Evolutionary conservation across 2,113 vertebrate species (phyloP), one percentile per base, ranked within the genome.

Genomic region (Seriola rivoliana): DNA sequence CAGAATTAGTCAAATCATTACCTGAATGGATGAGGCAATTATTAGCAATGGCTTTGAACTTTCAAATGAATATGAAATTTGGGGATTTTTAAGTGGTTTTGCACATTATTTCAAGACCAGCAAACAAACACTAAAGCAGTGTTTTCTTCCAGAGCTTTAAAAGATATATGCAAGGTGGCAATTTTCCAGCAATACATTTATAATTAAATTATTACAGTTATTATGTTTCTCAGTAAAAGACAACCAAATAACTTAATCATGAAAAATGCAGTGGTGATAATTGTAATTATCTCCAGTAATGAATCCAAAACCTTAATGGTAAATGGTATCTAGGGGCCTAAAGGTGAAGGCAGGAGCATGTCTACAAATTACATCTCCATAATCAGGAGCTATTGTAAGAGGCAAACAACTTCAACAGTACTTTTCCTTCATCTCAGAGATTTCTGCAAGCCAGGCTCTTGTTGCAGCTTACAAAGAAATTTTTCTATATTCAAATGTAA

Each of bases 281-380:
- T 54, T 64, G n/a, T 57, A 75, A 86, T 85, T 84, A 80, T 80
- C 71, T 70, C 50, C 58, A 66, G 62, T 80, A 80, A 84, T 82
- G 32, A 69, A 78, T 72, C 46, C 72, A 48, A 55, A 44, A 64
- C 63, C 62, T 81, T 63, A 46, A 75, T 46, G 36, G 25, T 40
- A 48, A 71, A 78, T 40, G 34, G 32, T 71, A 46, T 71, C 44
- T 44, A 9, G 68, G 21, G 67, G 40, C 48, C 54, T 23, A 21
- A 71, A 84, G 60, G 57, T 81, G 71, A 32, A 59, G 17, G 74
- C 68, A 58, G 50, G n/a, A 71, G 58, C 52, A 57, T 17, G 40
- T 74, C 21, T 71, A 14, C 52, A 78, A 75, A 76, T 75, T 68
- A 62, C 40, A 72, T 75, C 21, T 34, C 5, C 42, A 38, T 67